phyloP scores from a whole-genome alignment of 30 jellyfish, hydroid and myxozoan species.

The Aurelia sp. region DNA sequence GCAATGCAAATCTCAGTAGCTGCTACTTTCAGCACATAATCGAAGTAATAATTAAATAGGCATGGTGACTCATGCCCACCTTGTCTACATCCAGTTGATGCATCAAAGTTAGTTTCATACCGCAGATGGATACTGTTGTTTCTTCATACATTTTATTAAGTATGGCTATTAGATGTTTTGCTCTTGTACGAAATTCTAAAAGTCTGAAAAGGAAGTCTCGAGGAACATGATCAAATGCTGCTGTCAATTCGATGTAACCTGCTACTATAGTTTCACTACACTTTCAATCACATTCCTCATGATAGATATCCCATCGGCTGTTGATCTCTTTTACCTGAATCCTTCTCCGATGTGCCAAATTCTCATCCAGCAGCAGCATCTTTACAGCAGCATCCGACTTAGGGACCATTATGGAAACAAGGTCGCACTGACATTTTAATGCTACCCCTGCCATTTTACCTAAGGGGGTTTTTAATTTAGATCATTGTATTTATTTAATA shows the following conservation, averaged over 20 bases:
- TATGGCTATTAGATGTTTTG: slow-evolving; percentile 19
- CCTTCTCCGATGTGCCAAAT: neutral
- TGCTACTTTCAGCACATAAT: too few relatives aligned
- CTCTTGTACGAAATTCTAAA: slow-evolving; percentile 21
- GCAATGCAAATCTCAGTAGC: too few relatives aligned
- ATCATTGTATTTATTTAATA: too few relatives aligned
- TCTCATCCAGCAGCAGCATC: too few relatives aligned
- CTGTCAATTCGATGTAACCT: neutral
- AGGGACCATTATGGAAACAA: too few relatives aligned
- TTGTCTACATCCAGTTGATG: too few relatives aligned
- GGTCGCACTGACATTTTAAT: too few relatives aligned
- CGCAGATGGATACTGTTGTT: slow-evolving; percentile 1
- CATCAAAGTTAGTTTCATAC: slow-evolving; percentile 5
- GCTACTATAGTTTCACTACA: slow-evolving; percentile 12
- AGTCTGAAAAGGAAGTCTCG: neutral
- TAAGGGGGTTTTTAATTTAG: too few relatives aligned
- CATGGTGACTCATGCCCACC: too few relatives aligned
- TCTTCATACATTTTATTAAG: slow-evolving; percentile 8
- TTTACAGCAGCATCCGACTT: too few relatives aligned
- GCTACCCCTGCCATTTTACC: too few relatives aligned
- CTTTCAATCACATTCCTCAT: slow-evolving; percentile 16
- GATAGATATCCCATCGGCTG: slow-evolving; percentile 8
- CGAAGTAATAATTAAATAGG: too few relatives aligned
- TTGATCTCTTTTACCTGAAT: slow-evolving; percentile 10
- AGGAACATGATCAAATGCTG: slow-evolving; percentile 12